Base-by-base conservation (phyloP, 2,797 vertebrate species). In the Dromococcyx pavoninus region DNA sequence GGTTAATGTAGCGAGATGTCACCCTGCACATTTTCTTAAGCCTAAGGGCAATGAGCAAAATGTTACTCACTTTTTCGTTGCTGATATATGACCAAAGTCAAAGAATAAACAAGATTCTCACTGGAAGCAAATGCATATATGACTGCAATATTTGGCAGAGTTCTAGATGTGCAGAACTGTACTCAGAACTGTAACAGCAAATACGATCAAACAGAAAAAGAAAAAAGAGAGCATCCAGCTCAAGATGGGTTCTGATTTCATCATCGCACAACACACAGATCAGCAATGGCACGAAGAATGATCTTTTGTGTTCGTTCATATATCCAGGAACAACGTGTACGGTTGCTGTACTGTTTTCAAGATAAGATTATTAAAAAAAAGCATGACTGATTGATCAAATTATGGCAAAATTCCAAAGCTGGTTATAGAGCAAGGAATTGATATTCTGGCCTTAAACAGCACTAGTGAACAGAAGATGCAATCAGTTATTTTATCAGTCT, bases 401-500 rank as follows among this genome's bases (percentile, higher is more conserved):
- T 39, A 70, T 1, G 0, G 39, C 1, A 0, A 88, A 75, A 91
- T 91, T 95, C 70, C 48, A 54, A 70, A 64, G 24, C 48, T 33
- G 41, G 1, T 81, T 86, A 60, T 3, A 76, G 67, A 77, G 39
- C 60, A 48, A 60, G 37, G 56, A 79, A 88, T 48, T 88, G 62
- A 67, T 92, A 71, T 61, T 95, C 82, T 79, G 73, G 23, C 87
- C 56, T 90, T 90, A 84, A 89, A 84, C 43, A 53, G 23, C 35
- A 13, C 44, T 58, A 32, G 58, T 43, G 60, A 91, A 65, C 56
- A 90, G 66, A 88, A 91, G 60, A 88, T 84, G 15, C 70, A 82
- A 79, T 93, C 70, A 43, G 76, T 94, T 82, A 65, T 85, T 81
- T 85, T 88, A 88, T 96, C 75, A 83, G 41, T 64, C 67, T 86